A percentile compares a stretch with the other conserved stretches of the same genome.
Evolutionary conservation across 2,113 vertebrate species (phyloP).

Genomic region (Neogobius melanostomus): DNA sequence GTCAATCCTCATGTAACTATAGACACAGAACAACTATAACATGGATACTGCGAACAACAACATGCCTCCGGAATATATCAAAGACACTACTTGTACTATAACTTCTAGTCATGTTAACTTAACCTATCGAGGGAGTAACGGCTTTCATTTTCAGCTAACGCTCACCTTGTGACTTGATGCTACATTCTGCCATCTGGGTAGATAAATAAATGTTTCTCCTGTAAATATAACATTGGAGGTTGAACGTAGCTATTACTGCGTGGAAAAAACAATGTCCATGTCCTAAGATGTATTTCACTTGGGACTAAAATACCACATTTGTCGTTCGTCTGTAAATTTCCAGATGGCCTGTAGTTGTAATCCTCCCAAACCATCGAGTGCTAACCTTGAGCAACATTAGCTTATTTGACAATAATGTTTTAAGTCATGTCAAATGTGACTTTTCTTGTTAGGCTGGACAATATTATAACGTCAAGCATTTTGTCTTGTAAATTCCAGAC

Average conservation of each 20-base stretch:
- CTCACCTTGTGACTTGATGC: conserved; percentile 3
- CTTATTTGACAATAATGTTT: conserved; percentile 30
- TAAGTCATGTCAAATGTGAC: not conserved
- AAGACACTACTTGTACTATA: not conserved
- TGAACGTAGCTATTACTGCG: not conserved
- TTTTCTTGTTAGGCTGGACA: not conserved
- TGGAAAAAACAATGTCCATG: not conserved
- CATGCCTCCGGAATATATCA: not conserved
- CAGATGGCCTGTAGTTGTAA: conserved; percentile 48
- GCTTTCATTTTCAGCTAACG: conserved; percentile 8
- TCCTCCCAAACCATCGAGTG: conserved; percentile 18
- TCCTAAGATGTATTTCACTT: not conserved
- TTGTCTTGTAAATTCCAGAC: conserved; percentile 32
- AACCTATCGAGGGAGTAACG: not conserved
- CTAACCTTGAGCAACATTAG: conserved; percentile 44
- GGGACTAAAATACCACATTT: not conserved
- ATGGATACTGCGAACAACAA: not conserved
- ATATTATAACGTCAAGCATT: not conserved
- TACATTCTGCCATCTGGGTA: not conserved
- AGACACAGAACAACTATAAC: not conserved
- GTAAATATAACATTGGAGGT: not conserved
- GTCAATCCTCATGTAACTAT: conserved; percentile 20
- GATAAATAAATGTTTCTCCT: not conserved
- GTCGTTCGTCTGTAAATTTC: not conserved
- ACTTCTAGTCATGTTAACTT: not conserved